Base-by-base conservation (phyloP, 2,113 vertebrate species). In the Cyanoramphus novaezelandiae region DNA sequence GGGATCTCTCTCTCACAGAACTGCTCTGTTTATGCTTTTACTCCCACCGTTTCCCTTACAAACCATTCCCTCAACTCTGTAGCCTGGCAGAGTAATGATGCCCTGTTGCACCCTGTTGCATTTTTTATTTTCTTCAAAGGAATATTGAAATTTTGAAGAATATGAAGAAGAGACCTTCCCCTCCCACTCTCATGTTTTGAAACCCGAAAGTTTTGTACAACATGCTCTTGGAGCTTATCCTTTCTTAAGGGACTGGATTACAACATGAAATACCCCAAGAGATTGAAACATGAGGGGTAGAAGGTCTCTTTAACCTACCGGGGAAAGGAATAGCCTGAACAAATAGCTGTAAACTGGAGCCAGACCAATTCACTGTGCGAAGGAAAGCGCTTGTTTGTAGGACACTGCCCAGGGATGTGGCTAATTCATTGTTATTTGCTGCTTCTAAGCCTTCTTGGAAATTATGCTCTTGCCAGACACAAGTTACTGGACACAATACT, bases 91-190 rank as follows among this genome's bases (percentile, higher is more conserved):
- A 37, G 39, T 41, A 68, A 79, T 0, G 0, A 65, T 33, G 44
- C 5, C 10, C 39, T 52, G 17, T 68, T 7, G 0, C 9, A 15
- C 37, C 44, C 12, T 39, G n/a, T n/a, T n/a, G n/a, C 1, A 0
- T 14, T 39, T 90, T 59, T 59, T 35, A 59, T 59, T 82, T 69
- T 23, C 84, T 69, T 33, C 18, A 7, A 78, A 82, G 19, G 4
- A 18, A 25, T 63, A 70, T 20, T 59, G 85, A 75, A 44, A 83
- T 88, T 93, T 71, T 88, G 72, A 81, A 86, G 11, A 74, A 13
- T 23, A 27, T 5, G 10, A 53, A 74, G 49, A 69, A 81, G 25
- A 72, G 21, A 50, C 9, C 0, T 0, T 52, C 4, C 6, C 11
- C n/a, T 65, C 37, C 27, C 21, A 76, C 16, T 4, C 13, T 33